Conservation (phyloP, 2,797 vertebrate genomes). For the Sebastes steindachneri region DNA sequence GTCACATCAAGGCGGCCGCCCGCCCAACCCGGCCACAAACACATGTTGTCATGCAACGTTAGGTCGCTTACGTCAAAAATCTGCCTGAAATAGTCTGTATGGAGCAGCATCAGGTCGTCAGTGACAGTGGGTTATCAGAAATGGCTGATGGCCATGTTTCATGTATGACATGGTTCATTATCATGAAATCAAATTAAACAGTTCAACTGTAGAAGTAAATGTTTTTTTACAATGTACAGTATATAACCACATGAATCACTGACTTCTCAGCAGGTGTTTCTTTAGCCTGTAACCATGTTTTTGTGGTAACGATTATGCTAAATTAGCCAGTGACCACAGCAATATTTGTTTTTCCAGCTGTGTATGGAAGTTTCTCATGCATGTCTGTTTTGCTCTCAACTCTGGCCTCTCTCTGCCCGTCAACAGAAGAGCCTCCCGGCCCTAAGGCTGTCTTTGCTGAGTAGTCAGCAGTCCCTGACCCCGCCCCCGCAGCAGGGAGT, state of each 20-base stretch:
- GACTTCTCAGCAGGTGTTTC: neutral
- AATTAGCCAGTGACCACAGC: slow-evolving; percentile 15
- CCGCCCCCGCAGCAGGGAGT: slow-evolving; percentile 83
- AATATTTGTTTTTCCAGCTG: slow-evolving; percentile 17
- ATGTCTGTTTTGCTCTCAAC: slow-evolving; percentile 43
- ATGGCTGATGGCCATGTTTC: neutral
- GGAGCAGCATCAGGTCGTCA: slow-evolving; percentile 18
- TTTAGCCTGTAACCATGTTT: neutral
- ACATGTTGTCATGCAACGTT: slow-evolving; percentile 78
- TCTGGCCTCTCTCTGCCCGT: slow-evolving; percentile 50
- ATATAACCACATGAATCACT: neutral
- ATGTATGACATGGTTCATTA: neutral
- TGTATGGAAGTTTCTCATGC: slow-evolving; percentile 9
- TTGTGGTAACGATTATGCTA: neutral
- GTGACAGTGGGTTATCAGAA: slow-evolving; percentile 24
- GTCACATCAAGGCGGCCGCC: slow-evolving; percentile 73
- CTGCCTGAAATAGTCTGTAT: slow-evolving; percentile 58
- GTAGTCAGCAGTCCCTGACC: slow-evolving; percentile 86
- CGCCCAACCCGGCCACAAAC: slow-evolving; percentile 57
- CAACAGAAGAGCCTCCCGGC: slow-evolving; percentile 91
- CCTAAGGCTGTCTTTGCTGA: slow-evolving; percentile 88
- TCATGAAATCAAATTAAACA: neutral
- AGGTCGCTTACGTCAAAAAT: slow-evolving; percentile 63
- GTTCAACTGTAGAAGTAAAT: neutral
- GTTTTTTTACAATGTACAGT: neutral